Base-by-base conservation (phyloP, 1,140 invertebrate genomes). In the Drosophila subpulchrella region DNA sequence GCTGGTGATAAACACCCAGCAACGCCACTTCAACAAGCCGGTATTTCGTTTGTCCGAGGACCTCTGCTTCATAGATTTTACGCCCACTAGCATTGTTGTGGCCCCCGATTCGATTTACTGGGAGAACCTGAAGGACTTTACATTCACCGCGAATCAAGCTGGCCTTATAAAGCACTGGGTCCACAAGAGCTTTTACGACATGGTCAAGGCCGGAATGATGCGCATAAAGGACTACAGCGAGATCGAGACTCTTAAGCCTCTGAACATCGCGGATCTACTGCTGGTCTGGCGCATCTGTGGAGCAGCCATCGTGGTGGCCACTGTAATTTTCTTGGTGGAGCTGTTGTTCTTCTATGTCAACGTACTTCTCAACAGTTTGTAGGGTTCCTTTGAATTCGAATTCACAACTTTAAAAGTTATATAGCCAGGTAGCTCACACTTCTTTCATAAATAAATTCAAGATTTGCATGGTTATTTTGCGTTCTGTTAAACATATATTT, bases 141-240 rank as follows among this genome's bases (percentile, higher is more conserved):
- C 41, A 0, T 4, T 86, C 48, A 7, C 8, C 2, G 2, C 30
- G 0, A 6, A 48, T 0, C 65, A 82, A 17, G 36, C 62, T 0
- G 83, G 83, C 0, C 15, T 88, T 1, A 2, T 79, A 0, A 0
- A 15, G 0, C 36, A 63, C 13, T 86, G 83, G 83, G n/a, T 79
- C 1, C 12, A 3, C 0, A 67, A 70, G 13, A 75, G 82, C 13
- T 75, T 76, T 27, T 73, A 82, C 24, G 83, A 86, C 8, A 79
- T 86, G 83, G 53, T 82, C 4, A 42, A 5, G 13, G 42, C 83
- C 1, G 71, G 67, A 8, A 58, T 24, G 42, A 82, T 88, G 61
- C 17, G 46, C 8, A 42, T 88, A 41, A 75, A 66, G 71, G 78
- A 86, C 10, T 79, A 72, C 41, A 88, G 83, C 12, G n/a, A 17